A percentile compares a stretch with the other conserved stretches of the same genome.
phyloP scores from a whole-genome alignment of 2,797 vertebrate species.

The Ptychobarbus kaznakovi region DNA sequence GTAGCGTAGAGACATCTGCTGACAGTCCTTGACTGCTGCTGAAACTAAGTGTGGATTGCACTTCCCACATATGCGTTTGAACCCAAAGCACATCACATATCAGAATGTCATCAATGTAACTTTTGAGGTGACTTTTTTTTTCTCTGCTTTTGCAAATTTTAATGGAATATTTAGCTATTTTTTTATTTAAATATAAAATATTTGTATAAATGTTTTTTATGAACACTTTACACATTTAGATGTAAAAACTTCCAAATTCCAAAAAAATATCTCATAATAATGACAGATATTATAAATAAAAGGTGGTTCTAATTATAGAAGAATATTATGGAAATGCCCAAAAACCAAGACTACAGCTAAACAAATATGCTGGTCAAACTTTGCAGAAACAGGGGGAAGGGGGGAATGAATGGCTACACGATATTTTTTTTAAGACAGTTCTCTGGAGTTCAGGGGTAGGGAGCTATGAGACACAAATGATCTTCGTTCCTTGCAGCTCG shows the following conservation, averaged over 20 bases:
- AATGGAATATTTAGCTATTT: neutral
- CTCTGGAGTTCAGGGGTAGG: neutral
- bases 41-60: slow-evolving; percentile 32
- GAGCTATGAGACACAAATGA: slow-evolving; percentile 21
- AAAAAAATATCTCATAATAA: neutral
- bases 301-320: neutral
- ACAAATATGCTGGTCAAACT: neutral
- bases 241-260: neutral
- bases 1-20: slow-evolving; percentile 11
- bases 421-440: neutral
- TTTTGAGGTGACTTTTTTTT: neutral
- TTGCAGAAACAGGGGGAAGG: neutral
- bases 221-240: neutral
- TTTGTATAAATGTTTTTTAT: neutral
- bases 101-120: neutral
- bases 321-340: neutral
- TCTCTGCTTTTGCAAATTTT: neutral
- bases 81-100: neutral
- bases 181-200: too few relatives aligned
- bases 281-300: neutral
- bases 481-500: neutral
- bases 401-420: neutral
- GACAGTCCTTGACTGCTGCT: slow-evolving; percentile 32
- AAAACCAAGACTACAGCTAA: neutral
- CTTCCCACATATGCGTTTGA: neutral